Base-by-base conservation (phyloP, 1,140 invertebrate genomes). In the Tribolium madens region DNA sequence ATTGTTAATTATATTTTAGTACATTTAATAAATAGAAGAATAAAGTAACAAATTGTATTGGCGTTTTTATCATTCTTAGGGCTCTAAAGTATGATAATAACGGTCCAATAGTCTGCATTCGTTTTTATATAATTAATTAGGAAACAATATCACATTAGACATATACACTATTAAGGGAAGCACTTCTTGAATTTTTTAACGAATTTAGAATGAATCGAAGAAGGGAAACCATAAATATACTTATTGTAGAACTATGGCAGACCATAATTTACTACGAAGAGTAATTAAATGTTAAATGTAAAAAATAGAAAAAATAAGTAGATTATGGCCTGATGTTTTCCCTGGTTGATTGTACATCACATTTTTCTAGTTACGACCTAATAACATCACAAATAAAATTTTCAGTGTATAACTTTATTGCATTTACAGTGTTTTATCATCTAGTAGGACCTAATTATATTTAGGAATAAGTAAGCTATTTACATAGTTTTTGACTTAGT, bases 331-430 rank as follows among this genome's bases (percentile, higher is more conserved):
- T 47, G 31, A 71, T 47, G 18, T 76, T 76, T 73, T 73, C 74
- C 74, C 74, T 78, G 73, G 73, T 68, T 78, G 77, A 78, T 78
- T 78, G 77, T 76, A 78, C 77, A 78, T 78, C 77, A 78, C 77
- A 78, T 75, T 72, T 42, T 52, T 12, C 64, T 60, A 68, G 36
- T 47, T 52, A 48, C 21, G 12, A 73, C 26, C 52, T 57, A 73
- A 71, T 60, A 77, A 77, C 76, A 77, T 77, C 71, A 50, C 76
- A 73, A 77, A 77, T 77, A 77, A 77, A 77, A 70, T 78, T 33
- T 69, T 78, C 64, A 75, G 36, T 68, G 26, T 47, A 77, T 73
- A 78, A 75, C 73, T 48, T 78, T 78, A 78, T 78, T 78, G 76
- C 76, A 69, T 46, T 76, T 72, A 50, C 75, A 72, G 17, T 48